Percentiles rank a stretch among this genome's conserved stretches.
These are phyloP conservation scores for Leucoraja erinaceus DNA, from an alignment of 2,113 vertebrate species.

Conservation along the genomic window DNA sequence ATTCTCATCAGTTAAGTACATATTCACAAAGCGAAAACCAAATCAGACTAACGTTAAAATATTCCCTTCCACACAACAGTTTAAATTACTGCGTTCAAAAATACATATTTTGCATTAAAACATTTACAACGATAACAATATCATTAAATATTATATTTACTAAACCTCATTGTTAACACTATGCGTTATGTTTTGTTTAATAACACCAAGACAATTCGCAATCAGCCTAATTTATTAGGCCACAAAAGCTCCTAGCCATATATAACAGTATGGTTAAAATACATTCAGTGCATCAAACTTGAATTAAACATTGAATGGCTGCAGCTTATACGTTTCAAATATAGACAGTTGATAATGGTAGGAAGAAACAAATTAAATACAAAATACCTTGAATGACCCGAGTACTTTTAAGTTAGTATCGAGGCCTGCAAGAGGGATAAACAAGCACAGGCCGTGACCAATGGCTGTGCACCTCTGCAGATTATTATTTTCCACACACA, in stretches of 20 bases:
- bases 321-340: neutral
- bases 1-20: neutral
- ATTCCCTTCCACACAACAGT: neutral
- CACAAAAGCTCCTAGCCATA: neutral
- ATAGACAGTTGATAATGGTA: neutral
- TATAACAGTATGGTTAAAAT: neutral
- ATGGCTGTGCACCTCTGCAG: conserved; percentile 29
- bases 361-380: neutral
- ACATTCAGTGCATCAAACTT: neutral
- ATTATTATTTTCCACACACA: conserved; percentile 23
- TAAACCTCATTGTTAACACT: neutral
- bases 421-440: conserved; percentile 1
- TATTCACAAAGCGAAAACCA: neutral
- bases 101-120: neutral
- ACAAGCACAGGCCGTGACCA: conserved; percentile 20
- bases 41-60: neutral
- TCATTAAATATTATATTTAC: neutral
- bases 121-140: neutral
- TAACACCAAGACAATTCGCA: neutral
- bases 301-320: neutral
- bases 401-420: conserved; percentile 16
- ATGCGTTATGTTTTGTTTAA: neutral
- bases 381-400: conserved; percentile 25
- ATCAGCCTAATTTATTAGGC: conserved; percentile 33
- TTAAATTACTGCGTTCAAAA: neutral